phyloP scores from a whole-genome alignment of 2,113 vertebrate genomes.

The Pantherophis guttatus region DNA sequence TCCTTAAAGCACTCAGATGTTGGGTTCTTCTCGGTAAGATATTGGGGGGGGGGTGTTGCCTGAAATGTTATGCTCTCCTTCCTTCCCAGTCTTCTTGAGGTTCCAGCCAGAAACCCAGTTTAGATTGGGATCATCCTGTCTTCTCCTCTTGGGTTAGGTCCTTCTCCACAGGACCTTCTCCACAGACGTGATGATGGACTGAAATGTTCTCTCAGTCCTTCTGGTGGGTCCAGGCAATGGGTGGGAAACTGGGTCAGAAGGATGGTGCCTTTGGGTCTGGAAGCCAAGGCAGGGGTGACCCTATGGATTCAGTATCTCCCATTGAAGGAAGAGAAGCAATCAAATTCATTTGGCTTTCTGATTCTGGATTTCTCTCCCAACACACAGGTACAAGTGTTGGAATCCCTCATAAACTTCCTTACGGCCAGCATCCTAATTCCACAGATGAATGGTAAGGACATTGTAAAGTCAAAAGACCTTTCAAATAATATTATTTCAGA shows the following conservation, averaged over 20 bases:
- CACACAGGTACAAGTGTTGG: not conserved
- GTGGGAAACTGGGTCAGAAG: no score
- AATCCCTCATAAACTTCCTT: not conserved
- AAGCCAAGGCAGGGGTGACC: not conserved
- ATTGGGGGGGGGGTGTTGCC: no score
- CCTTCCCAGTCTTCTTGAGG: not conserved
- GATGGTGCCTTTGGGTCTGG: not conserved
- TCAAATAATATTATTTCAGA: not conserved
- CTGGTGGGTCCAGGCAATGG: not conserved
- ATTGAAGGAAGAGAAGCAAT: not conserved
- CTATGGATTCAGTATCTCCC: not conserved
- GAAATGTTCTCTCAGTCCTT: not conserved
- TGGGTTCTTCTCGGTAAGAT: constrained; percentile 64
- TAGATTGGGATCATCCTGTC: not conserved
- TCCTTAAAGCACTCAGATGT: constrained; percentile 64
- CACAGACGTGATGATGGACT: not conserved
- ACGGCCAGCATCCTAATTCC: not conserved
- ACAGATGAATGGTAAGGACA: not conserved
- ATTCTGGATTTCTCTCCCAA: not conserved
- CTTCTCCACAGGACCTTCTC: no score
- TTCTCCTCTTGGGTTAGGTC: not conserved
- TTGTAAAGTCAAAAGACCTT: not conserved
- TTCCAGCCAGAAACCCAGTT: not conserved
- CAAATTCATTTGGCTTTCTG: not conserved
- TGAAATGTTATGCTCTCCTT: no score